phyloP scores from a whole-genome alignment of 2,113 vertebrate species.

The Setophaga kirtlandii region DNA sequence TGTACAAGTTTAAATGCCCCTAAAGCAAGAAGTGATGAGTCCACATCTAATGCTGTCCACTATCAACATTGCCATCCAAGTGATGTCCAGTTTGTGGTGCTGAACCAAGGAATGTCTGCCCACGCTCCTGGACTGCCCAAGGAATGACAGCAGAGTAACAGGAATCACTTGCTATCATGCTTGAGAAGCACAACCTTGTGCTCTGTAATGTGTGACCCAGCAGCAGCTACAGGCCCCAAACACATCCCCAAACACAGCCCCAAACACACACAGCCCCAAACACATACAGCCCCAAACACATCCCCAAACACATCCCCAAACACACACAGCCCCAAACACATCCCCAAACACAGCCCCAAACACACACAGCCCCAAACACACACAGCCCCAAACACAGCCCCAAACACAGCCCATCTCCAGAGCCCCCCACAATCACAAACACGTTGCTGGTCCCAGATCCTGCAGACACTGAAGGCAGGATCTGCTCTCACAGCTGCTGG shows the following conservation, averaged over 20 bases:
- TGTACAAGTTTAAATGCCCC: neutral
- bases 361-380: too few species aligned
- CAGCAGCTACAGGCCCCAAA: neutral
- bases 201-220: neutral
- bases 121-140: neutral
- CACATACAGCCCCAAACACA: neutral
- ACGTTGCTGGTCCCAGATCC: neutral
- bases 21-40: neutral
- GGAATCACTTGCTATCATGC: neutral
- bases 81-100: neutral
- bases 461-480: neutral
- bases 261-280: neutral
- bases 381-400: too few species aligned
- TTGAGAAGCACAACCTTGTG: neutral
- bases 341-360: too few species aligned
- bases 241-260: neutral
- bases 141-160: neutral
- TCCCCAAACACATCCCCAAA: too few species aligned
- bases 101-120: neutral
- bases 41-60: neutral
- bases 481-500: neutral
- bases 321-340: too few species aligned
- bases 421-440: neutral
- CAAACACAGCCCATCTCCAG: neutral
- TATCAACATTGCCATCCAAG: neutral